Evolutionary conservation across 2,888 invertebrate genomes (phyloP), one percentile per base, ranked within the genome.

Genomic region (Cantharis flavilabris): DNA sequence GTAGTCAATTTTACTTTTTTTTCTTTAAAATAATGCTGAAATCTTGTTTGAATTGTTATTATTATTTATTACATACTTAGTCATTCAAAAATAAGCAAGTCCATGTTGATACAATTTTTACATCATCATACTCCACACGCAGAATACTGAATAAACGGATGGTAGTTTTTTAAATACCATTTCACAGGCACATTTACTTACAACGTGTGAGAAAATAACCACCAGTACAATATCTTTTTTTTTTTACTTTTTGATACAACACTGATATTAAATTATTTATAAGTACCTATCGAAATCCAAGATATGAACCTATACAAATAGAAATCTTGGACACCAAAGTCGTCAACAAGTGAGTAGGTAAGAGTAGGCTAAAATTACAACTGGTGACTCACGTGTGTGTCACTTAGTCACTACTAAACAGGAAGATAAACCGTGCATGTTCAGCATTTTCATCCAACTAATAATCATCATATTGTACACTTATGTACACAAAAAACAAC

Each of bases 361-460:
- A 67, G 83, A 85, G 84, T 86, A 86, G 86, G 86, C 86, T 86
- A 87, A 67, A 67, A 86, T 86, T 87, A 85, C 84, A 86, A 85
- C 84, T 84, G 82, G 85, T 84, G 86, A 86, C 86, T 80, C 81
- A 78, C 78, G 83, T 84, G 49, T 49, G 49, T 33, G 86, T 84
- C 86, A 85, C 87, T 67, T 84, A 86, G 86, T 87, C 86, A 87
- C 87, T 88, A 88, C 87, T 87, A 87, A 67, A 89, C 88, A 89
- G 88, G 88, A 88, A 88, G 88, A 87, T 88, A 87, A 88, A 89
- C 88, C 89, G 89, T 89, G 89, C 89, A 88, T 88, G 86, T 87
- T 87, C 87, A 87, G 88, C 87, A 86, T 87, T 87, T 67, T 86
- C 85, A 85, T 86, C 84, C 86, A 86, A 86, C 84, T 84, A 84